These are phyloP conservation scores for Hoplodrina ambigua DNA, from an alignment of 2,888 invertebrate species.

Conservation along the genomic window DNA sequence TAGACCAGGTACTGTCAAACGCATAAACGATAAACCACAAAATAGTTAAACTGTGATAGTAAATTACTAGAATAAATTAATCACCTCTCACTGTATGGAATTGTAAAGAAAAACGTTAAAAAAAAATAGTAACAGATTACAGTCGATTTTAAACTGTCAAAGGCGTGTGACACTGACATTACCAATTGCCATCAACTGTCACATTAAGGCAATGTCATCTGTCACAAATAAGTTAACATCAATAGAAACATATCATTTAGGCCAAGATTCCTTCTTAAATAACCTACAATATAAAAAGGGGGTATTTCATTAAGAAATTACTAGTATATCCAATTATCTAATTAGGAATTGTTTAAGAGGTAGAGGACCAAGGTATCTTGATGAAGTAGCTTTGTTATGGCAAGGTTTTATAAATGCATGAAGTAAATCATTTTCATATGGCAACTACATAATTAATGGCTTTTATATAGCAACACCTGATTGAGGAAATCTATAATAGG, in stretches of 20 bases:
- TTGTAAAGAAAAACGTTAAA: neutral
- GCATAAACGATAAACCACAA: neutral
- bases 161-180: slow-evolving; percentile 40
- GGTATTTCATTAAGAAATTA: slow-evolving; percentile 47
- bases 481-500: slow-evolving; percentile 1
- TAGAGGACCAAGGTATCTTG: slow-evolving; percentile 70
- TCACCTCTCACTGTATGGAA: neutral
- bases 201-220: slow-evolving; percentile 36
- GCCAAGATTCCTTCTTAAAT: slow-evolving; percentile 55
- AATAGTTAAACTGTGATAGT: neutral
- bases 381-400: slow-evolving; percentile 62
- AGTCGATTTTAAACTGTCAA: slow-evolving; percentile 6
- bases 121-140: slow-evolving; percentile 18
- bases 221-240: slow-evolving; percentile 38
- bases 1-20: neutral
- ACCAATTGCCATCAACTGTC: slow-evolving; percentile 30
- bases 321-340: slow-evolving; percentile 55
- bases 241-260: slow-evolving; percentile 59
- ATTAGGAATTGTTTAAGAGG: slow-evolving; percentile 64
- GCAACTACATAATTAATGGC: slow-evolving; percentile 58
- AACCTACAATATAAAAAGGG: slow-evolving; percentile 45
- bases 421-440: slow-evolving; percentile 56
- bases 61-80: slow-evolving; percentile 2
- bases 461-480: slow-evolving; percentile 33
- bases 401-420: slow-evolving; percentile 60